phyloP scores from a whole-genome alignment of 2,888 invertebrate species.

The Calliphora vomitoria region DNA sequence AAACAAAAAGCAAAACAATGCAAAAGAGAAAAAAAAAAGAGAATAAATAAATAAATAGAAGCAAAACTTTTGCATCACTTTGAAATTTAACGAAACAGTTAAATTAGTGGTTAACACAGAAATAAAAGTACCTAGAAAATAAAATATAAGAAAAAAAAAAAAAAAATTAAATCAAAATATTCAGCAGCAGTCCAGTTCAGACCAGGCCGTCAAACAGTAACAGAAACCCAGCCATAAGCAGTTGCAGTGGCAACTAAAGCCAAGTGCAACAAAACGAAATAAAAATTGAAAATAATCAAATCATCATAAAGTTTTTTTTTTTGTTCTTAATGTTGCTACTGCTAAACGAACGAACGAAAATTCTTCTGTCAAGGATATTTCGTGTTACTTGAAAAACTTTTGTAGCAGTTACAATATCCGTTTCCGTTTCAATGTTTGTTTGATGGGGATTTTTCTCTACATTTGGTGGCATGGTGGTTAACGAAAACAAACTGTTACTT shows the following conservation, averaged over 20 bases:
- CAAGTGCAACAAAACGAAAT: not conserved
- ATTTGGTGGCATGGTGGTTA: constrained; percentile 49
- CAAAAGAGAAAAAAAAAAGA: not conserved
- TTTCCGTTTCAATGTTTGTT: constrained; percentile 52
- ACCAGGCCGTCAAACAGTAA: not conserved
- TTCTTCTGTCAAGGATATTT: constrained; percentile 14
- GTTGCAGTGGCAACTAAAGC: not conserved
- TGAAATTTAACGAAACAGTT: constrained; percentile 52
- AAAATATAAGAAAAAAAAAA: not conserved
- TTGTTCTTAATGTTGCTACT: not conserved
- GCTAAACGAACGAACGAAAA: not conserved
- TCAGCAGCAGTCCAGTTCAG: not conserved
- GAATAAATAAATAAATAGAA: not conserved
- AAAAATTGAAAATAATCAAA: constrained; percentile 46
- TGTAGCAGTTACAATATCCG: constrained; percentile 63
- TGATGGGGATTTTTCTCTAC: constrained; percentile 9
- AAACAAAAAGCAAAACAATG: constrained; percentile 21
- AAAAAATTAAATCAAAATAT: constrained; percentile 4
- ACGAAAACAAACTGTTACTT: constrained; percentile 73
- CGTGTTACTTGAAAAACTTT: constrained; percentile 40
- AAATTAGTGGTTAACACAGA: constrained; percentile 59
- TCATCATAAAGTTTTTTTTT: constrained; percentile 39
- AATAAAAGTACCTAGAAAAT: constrained; percentile 24
- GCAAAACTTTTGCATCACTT: constrained; percentile 44
- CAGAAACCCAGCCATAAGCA: not conserved